These are phyloP conservation scores for Carterocephalus palaemon DNA, from an alignment of 2,888 invertebrate genomes.

Conservation along the genomic window DNA sequence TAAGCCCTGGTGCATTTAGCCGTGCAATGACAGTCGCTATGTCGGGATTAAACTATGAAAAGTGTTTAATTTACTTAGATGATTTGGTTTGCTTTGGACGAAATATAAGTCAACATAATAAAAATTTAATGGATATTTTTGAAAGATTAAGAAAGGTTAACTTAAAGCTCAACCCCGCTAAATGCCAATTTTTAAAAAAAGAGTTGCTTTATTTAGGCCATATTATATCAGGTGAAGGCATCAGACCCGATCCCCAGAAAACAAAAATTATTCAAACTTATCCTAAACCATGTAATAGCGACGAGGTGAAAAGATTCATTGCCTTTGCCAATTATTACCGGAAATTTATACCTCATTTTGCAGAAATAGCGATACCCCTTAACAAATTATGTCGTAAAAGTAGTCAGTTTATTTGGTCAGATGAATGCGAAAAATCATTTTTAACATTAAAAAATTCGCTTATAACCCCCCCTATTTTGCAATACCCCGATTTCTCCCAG, in stretches of 20 bases:
- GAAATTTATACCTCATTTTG: slow-evolving; percentile 22
- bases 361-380: slow-evolving; percentile 2
- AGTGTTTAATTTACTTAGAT: slow-evolving; percentile 21
- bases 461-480: slow-evolving; percentile 23
- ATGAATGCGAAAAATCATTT: slow-evolving; percentile 14
- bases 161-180: slow-evolving; percentile 8
- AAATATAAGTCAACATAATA: slow-evolving; percentile 16
- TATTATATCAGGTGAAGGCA: slow-evolving; percentile 15
- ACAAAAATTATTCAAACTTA: slow-evolving; percentile 22
- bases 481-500: slow-evolving; percentile 25
- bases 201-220: too few relatives aligned
- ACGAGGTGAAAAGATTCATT: not conserved
- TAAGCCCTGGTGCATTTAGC: slow-evolving; percentile 16
- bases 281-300: slow-evolving; percentile 9
- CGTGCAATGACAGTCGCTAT: slow-evolving; percentile 19
- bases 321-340: slow-evolving; percentile 20
- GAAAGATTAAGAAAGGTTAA: slow-evolving; percentile 3
- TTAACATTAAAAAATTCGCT: not conserved
- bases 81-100: slow-evolving; percentile 13
- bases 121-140: slow-evolving; percentile 15
- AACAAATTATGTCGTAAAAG: slow-evolving; percentile 22
- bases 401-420: slow-evolving; percentile 17
- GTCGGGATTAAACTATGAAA: slow-evolving; percentile 21
- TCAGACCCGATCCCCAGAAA: slow-evolving; percentile 23
- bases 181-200: slow-evolving; percentile 23